These are phyloP conservation scores for Caerostris extrusa DNA, from an alignment of 1,140 invertebrate genomes.

Conservation along the genomic window DNA sequence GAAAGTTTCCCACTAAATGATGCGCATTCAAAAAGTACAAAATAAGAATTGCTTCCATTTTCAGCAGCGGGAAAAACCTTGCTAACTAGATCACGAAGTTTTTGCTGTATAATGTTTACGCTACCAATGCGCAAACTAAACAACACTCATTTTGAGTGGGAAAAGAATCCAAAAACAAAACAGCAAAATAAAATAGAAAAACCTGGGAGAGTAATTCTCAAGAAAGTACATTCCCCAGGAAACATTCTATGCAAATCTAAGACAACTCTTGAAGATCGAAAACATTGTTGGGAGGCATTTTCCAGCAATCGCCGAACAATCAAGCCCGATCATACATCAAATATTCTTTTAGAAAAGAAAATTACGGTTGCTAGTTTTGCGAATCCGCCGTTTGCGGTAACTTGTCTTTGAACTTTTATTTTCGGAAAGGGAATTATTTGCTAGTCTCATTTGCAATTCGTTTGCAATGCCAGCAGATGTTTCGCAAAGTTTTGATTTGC, in stretches of 20 bases:
- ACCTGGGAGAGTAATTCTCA: neutral
- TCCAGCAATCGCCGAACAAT: neutral
- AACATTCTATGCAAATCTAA: constrained; percentile 26
- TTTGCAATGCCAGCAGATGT: neutral
- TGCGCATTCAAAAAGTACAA: neutral
- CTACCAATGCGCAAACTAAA: neutral
- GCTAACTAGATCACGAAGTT: neutral
- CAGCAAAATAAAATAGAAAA: neutral
- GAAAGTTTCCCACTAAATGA: neutral
- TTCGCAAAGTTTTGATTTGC: neutral
- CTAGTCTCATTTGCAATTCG: neutral
- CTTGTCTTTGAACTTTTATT: constrained; percentile 25
- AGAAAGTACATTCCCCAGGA: neutral
- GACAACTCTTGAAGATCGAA: neutral
- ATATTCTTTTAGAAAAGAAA: constrained; percentile 22
- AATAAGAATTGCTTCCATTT: constrained; percentile 5
- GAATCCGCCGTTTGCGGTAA: neutral
- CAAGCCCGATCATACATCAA: constrained; percentile 17
- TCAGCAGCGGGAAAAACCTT: neutral
- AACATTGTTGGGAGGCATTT: neutral
- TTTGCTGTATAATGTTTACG: neutral
- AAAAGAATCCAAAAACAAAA: too few species aligned
- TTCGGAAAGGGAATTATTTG: neutral
- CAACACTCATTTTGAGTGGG: neutral
- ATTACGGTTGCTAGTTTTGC: constrained; percentile 21